Evolutionary conservation across 2,888 invertebrate genomes (phyloP).

Genomic region (Calephelis perditalis): DNA sequence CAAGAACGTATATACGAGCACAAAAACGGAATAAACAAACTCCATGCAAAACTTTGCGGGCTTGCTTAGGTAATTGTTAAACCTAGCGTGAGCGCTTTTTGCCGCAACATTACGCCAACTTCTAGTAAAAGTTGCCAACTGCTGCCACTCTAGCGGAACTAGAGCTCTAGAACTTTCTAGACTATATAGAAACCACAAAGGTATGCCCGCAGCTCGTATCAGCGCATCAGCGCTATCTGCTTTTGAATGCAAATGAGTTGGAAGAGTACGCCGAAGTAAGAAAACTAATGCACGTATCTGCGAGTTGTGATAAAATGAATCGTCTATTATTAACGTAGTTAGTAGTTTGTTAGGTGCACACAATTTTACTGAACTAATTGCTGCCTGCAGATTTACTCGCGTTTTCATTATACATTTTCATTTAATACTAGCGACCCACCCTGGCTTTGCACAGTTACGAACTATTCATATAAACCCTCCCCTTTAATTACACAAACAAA

Average conservation of each 20-base stretch:
- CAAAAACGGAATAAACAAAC: conserved; percentile 54
- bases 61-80: conserved; percentile 76
- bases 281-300: conserved; percentile 45
- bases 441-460: no score
- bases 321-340: conserved; percentile 12
- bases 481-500: no score
- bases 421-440: no score
- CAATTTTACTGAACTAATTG: background rate
- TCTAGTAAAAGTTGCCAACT: conserved; percentile 62
- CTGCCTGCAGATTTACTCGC: no score
- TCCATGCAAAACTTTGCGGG: conserved; percentile 48
- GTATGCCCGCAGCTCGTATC: conserved; percentile 55
- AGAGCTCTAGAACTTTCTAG: conserved; percentile 53
- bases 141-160: conserved; percentile 55
- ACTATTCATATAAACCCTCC: no score
- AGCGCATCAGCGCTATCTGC: conserved; percentile 73
- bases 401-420: background rate
- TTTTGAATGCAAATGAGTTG: conserved; percentile 77
- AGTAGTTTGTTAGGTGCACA: conserved; percentile 11
- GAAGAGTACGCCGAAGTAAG: conserved; percentile 71
- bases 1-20: conserved; percentile 32
- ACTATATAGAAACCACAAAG: conserved; percentile 71
- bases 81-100: conserved; percentile 73
- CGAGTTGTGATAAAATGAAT: conserved; percentile 22
- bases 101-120: conserved; percentile 71